Evolutionary conservation across 2,888 invertebrate species (phyloP).

Genomic region (Athalia circularis): DNA sequence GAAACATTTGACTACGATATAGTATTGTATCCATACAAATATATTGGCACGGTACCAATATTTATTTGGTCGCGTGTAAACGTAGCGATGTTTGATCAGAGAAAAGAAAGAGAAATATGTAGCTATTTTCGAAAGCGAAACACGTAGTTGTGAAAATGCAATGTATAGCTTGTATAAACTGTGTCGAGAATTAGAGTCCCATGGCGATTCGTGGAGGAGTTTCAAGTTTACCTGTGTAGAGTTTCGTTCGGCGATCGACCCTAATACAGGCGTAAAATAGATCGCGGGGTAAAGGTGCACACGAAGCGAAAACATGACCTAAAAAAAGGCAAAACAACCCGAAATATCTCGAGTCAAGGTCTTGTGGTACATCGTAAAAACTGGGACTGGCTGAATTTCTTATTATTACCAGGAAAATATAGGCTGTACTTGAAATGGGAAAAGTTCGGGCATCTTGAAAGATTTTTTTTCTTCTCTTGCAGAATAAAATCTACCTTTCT

Average conservation of each 20-base stretch:
- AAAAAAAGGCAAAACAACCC: conserved; percentile 23
- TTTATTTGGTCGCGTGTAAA: conserved; percentile 28
- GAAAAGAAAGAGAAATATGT: not conserved
- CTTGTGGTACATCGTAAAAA: not conserved
- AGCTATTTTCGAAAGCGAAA: conserved; percentile 53
- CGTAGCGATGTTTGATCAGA: not conserved
- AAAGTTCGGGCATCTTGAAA: conserved; percentile 37
- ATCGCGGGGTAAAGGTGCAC: conserved; percentile 9
- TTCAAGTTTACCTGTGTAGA: not conserved
- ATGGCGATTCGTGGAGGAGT: conserved; percentile 56
- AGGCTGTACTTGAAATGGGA: conserved; percentile 41
- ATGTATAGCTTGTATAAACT: conserved; percentile 67
- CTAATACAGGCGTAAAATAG: conserved; percentile 13
- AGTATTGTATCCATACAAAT: conserved; percentile 28
- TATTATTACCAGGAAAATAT: conserved; percentile 36
- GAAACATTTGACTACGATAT: not conserved
- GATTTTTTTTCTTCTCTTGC: conserved; percentile 4
- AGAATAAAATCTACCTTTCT: conserved; percentile 35
- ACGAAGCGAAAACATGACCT: conserved; percentile 24
- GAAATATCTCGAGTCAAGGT: conserved; percentile 32
- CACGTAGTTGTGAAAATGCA: conserved; percentile 71
- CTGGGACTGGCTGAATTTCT: conserved; percentile 16
- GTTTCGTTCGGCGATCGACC: not conserved
- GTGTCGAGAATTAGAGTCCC: conserved; percentile 69
- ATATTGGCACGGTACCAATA: conserved; percentile 21